These are phyloP conservation scores for Empis stercorea DNA, from an alignment of 2,888 invertebrate species.

Conservation along the genomic window DNA sequence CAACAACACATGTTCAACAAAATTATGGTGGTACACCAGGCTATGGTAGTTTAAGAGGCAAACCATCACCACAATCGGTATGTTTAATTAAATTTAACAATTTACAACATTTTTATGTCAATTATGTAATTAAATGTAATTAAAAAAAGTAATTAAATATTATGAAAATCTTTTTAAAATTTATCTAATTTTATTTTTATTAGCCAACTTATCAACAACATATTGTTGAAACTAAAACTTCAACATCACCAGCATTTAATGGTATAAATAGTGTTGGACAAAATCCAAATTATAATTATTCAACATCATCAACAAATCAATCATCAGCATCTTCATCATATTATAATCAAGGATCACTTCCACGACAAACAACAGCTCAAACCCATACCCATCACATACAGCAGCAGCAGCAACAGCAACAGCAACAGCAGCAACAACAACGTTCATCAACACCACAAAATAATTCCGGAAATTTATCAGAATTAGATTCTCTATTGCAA, in stretches of 20 bases:
- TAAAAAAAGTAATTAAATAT: no score
- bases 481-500: slow-evolving; percentile 80
- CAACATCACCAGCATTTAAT: slow-evolving; percentile 13
- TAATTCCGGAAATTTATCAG: slow-evolving; percentile 62
- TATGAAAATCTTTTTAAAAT: no score
- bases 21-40: slow-evolving; percentile 33
- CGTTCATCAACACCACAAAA: slow-evolving; percentile 11
- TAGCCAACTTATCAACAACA: slow-evolving; percentile 31
- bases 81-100: no score
- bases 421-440: slow-evolving; percentile 7
- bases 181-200: slow-evolving; percentile 3
- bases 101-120: no score
- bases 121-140: no score
- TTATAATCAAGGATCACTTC: slow-evolving; percentile 14
- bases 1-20: slow-evolving; percentile 27
- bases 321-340: not conserved
- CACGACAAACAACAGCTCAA: not conserved
- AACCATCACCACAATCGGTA: slow-evolving; percentile 49
- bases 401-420: slow-evolving; percentile 8
- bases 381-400: not conserved
- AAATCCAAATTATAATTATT: not conserved
- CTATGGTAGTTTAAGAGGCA: slow-evolving; percentile 69
- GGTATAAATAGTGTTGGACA: not conserved
- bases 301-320: not conserved
- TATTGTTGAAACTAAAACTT: slow-evolving; percentile 16